Evolutionary conservation across 2,888 invertebrate genomes (phyloP), one percentile per base, ranked within the genome.

Genomic region (Esperia sulphurella): DNA sequence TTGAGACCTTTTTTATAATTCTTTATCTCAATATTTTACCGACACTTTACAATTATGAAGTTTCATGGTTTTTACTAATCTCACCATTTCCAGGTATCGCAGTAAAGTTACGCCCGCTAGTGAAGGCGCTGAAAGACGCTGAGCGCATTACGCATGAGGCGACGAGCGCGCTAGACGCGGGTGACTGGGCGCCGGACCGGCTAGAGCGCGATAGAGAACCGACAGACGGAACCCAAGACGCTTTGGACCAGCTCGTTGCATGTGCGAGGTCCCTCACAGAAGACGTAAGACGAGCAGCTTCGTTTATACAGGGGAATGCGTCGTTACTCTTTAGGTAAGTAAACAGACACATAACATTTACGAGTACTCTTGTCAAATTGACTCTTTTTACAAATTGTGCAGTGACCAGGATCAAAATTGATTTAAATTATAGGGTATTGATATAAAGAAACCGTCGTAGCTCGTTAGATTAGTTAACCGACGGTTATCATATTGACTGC

Each of bases 261-360:
- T 95, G 96, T 69, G 94, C 97, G 12, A 92, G 96, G 70, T 95
- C 96, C 8, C 91, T 98, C 29, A 96, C 95, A 0, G 95, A 96
- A 76, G 97, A 98, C 82, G 96, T 97, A 37, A 91, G 96, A 57
- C 95, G 96, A 75, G 94, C 96, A 12, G 95, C 97, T 13, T 96
- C 97, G 10, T 96, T 97, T 71, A 97, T 98, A 65, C 97, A 95
- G 84, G 96, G 95, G 51, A 96, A 95, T 75, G 95, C 95, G 39
- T 94, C 94, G 50, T 82, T 95, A 48, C 85, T 96, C 1, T 97
- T 94, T 85, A 96, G 94, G 91, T 91, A 41, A 55, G 67, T 48
- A 13, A 21, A 21, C 21, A 3, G 21, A 21, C n/a, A n/a, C n/a
- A n/a, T n/a, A n/a, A n/a, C n/a, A n/a, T n/a, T n/a, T n/a, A n/a